Percentiles rank a stretch among this genome's conserved stretches.
phyloP scores from a whole-genome alignment of 2,113 vertebrate species.

The Mugil cephalus region DNA sequence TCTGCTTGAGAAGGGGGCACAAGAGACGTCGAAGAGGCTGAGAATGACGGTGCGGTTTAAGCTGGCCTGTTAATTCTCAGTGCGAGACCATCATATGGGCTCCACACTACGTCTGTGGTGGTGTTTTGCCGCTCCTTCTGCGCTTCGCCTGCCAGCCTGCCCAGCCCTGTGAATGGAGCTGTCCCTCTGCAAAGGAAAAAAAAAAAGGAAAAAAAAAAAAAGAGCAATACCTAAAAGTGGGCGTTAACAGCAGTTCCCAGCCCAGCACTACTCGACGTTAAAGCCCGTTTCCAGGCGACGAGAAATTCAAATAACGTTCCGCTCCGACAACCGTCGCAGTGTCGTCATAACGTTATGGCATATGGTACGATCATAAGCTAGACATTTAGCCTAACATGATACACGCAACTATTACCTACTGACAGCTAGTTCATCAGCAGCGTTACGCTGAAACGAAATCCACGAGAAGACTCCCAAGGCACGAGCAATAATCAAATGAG shows the following conservation, averaged over 20 bases:
- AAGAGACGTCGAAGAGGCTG: slow-evolving; percentile 22
- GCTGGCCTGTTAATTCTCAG: slow-evolving; percentile 59
- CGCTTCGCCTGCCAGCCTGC: slow-evolving; percentile 39
- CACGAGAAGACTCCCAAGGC: too few relatives aligned
- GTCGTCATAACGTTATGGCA: neutral
- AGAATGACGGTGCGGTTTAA: slow-evolving; percentile 35
- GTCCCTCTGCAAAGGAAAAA: slow-evolving; percentile 46
- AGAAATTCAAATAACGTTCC: neutral
- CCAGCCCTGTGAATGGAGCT: slow-evolving; percentile 73
- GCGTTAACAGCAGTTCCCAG: slow-evolving; percentile 57
- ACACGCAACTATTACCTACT: too few relatives aligned
- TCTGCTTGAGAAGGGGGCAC: neutral
- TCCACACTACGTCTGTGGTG: slow-evolving; percentile 46
- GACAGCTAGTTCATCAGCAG: too few relatives aligned
- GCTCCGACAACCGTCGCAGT: neutral
- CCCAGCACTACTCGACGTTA: neutral
- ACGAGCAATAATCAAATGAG: too few relatives aligned
- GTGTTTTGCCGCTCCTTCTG: slow-evolving; percentile 58
- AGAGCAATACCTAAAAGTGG: slow-evolving; percentile 69
- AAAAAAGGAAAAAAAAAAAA: slow-evolving; percentile 44
- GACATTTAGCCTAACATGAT: neutral
- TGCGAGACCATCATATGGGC: slow-evolving; percentile 61
- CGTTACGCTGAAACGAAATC: too few relatives aligned
- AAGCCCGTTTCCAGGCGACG: slow-evolving; percentile 27
- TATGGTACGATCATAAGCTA: neutral